Base-by-base conservation (phyloP, 2,113 vertebrate genomes). In the Casuarius casuarius region DNA sequence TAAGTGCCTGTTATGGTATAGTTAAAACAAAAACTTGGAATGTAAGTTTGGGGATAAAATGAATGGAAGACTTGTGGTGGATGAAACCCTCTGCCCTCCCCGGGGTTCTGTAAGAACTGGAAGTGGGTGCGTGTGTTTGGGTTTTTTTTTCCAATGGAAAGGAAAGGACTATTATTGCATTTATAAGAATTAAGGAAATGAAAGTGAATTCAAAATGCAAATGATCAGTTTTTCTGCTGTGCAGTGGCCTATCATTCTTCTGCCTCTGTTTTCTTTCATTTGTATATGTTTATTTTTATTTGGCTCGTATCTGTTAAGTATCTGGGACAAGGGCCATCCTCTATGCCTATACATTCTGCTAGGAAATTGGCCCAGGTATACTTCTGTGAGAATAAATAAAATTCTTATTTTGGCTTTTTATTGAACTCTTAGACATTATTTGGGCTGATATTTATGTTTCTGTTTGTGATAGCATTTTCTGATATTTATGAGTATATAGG, bases 381-480 rank as follows among this genome's bases (percentile, higher is more conserved):
- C 40, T 63, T 61, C 31, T 0, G 2, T 8, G 12, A 42, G 40
- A 58, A 76, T 1, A 49, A 62, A 51, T 38, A 19, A 21, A 11
- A 0, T 68, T 62, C 29, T 66, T 42, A 40, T 94, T 92, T 90
- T 54, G 95, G 80, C 87, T 91, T 92, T 94, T 95, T 90, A 74
- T 87, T 46, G 89, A 86, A 31, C 85, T 91, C 70, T 59, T 56
- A 35, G 90, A 19, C 2, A 1, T 92, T 87, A 28, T 88, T 26
- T 88, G 92, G 95, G 81, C 89, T 94, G 87, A 82, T 90, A 70
- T 83, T 77, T 62, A 22, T 59, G 85, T 74, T 95, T 76, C 95
- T 96, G 71, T 73, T 89, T 58, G 92, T 89, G 87, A 18, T 85
- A 66, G 70, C 33, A 6, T 74, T 51, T 12, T 15, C 46, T 49